phyloP scores from a whole-genome alignment of 2,797 vertebrate genomes.

The Halcyon leucocephala region DNA sequence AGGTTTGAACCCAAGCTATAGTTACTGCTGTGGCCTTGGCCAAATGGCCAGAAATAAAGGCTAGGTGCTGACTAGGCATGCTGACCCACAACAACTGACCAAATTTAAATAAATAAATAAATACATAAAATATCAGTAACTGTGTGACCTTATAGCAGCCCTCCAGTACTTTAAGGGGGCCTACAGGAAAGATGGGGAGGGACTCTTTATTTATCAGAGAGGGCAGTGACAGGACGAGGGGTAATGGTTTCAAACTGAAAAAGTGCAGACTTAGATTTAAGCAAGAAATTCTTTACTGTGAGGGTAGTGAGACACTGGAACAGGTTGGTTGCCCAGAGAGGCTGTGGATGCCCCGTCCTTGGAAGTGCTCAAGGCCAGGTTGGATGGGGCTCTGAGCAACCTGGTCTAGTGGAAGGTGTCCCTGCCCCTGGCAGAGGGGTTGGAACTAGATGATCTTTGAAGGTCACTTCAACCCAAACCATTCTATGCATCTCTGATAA shows the following conservation, averaged over 20 bases:
- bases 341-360: background rate
- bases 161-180: background rate
- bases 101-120: background rate
- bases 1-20: background rate
- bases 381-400: background rate
- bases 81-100: background rate
- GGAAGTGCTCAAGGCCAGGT: background rate
- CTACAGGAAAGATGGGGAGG: background rate
- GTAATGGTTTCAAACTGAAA: background rate
- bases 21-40: background rate
- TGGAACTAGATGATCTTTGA: background rate
- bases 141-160: background rate
- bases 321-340: background rate
- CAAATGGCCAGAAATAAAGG: background rate
- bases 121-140: background rate
- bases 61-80: rapidly evolving
- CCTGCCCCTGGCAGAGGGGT: background rate
- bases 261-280: background rate
- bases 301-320: background rate
- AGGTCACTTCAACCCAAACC: background rate
- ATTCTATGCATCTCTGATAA: background rate
- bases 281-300: background rate
- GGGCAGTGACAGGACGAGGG: background rate
- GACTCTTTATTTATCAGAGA: background rate
- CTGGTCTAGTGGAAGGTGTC: background rate